Percentiles rank a stretch among this genome's conserved stretches.
Evolutionary conservation across 1,140 invertebrate genomes (phyloP).

Genomic region (Eueides isabella): DNA sequence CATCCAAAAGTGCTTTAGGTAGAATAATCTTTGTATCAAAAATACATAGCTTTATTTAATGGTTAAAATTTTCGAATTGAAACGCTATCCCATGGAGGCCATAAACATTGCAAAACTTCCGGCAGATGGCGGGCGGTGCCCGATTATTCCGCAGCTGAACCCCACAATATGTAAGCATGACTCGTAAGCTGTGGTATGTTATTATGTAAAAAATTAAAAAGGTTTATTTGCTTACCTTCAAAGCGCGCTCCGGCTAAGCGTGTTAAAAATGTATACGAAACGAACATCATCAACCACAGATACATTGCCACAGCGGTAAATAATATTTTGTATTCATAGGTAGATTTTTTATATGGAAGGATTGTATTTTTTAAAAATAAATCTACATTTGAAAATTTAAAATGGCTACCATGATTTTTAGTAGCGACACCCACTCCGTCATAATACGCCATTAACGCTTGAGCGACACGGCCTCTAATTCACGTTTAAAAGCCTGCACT

Average conservation of each 20-base stretch:
- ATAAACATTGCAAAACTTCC: constrained; percentile 80
- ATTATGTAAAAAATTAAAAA: constrained; percentile 62
- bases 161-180: constrained; percentile 53
- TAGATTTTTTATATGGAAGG: not conserved
- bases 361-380: not conserved
- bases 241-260: constrained; percentile 28
- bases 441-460: constrained; percentile 78
- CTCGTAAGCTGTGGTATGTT: constrained; percentile 45
- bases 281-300: constrained; percentile 27
- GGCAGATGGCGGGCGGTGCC: constrained; percentile 66
- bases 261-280: constrained; percentile 36
- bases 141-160: constrained; percentile 62
- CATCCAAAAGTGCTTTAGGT: not conserved
- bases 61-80: constrained; percentile 12
- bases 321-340: constrained; percentile 24
- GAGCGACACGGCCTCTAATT: constrained; percentile 77
- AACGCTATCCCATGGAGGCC: constrained; percentile 68
- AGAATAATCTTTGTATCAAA: not conserved
- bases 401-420: constrained; percentile 68
- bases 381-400: constrained; percentile 36
- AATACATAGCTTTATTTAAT: not conserved
- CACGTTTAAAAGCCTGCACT: constrained; percentile 81
- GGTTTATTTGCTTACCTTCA: constrained; percentile 52
- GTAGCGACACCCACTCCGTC: constrained; percentile 68
- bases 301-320: constrained; percentile 28